phyloP scores from a whole-genome alignment of 2,888 invertebrate genomes.

The Dryobotodes eremita region DNA sequence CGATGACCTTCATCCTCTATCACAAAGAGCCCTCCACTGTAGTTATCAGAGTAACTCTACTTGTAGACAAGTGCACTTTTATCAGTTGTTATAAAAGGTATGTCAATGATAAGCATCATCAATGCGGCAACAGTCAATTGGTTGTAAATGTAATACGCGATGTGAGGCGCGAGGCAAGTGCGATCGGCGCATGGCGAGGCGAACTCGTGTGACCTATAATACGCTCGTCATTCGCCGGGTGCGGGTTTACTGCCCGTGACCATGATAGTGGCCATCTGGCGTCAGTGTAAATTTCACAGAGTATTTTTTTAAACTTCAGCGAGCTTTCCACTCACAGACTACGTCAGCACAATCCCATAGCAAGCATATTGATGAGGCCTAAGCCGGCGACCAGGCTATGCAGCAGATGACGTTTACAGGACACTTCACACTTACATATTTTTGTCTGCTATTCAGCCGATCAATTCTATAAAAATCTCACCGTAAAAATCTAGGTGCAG shows the following conservation, averaged over 20 bases:
- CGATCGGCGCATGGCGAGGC: not conserved
- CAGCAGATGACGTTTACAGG: no score
- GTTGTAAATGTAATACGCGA: not conserved
- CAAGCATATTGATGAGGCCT: not conserved
- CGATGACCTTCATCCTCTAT: not conserved
- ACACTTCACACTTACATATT: not conserved
- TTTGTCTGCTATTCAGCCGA: not conserved
- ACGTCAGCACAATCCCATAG: not conserved
- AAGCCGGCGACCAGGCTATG: no score
- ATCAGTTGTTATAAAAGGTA: not conserved
- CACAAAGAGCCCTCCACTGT: not conserved
- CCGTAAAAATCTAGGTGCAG: no score
- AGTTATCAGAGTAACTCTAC: not conserved
- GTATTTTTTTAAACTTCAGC: no score
- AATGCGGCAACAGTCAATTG: not conserved
- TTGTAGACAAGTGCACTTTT: not conserved
- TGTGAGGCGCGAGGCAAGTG: not conserved
- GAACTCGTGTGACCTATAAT: not conserved
- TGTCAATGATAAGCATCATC: not conserved
- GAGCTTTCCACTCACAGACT: not conserved
- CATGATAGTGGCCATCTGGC: not conserved
- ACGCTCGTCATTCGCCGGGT: no score
- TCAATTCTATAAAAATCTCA: no score
- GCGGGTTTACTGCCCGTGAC: not conserved
- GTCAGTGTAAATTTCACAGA: no score